Percentiles rank a stretch among this genome's conserved stretches.
Conservation (phyloP, 37 sponge, comb jelly and placozoan species). For the Eunapius fragilis region DNA sequence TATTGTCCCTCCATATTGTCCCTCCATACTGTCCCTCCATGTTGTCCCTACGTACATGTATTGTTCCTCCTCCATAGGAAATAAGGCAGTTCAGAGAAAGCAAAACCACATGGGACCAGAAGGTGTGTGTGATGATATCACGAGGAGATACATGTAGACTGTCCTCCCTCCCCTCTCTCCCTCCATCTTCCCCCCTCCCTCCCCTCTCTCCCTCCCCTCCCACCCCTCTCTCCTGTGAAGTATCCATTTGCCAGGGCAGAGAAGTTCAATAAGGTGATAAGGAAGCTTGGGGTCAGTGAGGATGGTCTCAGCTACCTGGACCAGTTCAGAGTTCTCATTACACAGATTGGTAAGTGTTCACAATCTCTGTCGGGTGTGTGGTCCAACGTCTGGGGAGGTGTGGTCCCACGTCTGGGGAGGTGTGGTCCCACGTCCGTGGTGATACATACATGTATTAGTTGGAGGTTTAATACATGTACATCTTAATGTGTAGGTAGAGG, state of each 20-base stretch:
- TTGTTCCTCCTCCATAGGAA: neutral
- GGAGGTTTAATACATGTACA: too few relatives aligned
- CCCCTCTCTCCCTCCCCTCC: neutral
- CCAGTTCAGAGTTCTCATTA: conserved; percentile 94
- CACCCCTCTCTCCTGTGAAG: conserved; percentile 32
- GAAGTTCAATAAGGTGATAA: conserved; percentile 90
- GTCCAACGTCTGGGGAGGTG: neutral
- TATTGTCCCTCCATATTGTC: too few relatives aligned
- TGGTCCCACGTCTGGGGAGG: neutral
- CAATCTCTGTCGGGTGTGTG: too few relatives aligned
- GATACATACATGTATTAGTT: neutral
- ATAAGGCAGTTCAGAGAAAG: neutral
- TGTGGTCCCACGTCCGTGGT: conserved; percentile 1
- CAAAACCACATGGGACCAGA: neutral
- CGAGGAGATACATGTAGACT: neutral
- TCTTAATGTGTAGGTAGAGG: too few relatives aligned
- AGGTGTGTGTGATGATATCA: neutral
- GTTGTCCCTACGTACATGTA: too few relatives aligned
- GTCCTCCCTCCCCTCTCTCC: neutral
- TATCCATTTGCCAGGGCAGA: conserved; percentile 95
- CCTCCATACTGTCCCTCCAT: too few relatives aligned
- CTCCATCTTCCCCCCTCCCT: neutral
- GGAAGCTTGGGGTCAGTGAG: conserved; percentile 87
- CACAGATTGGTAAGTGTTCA: conserved; percentile 79
- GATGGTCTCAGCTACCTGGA: conserved; percentile 94